Base-by-base conservation (phyloP, 35 echinoderm and acorn worm species). In the Holothuria glaberrima region DNA sequence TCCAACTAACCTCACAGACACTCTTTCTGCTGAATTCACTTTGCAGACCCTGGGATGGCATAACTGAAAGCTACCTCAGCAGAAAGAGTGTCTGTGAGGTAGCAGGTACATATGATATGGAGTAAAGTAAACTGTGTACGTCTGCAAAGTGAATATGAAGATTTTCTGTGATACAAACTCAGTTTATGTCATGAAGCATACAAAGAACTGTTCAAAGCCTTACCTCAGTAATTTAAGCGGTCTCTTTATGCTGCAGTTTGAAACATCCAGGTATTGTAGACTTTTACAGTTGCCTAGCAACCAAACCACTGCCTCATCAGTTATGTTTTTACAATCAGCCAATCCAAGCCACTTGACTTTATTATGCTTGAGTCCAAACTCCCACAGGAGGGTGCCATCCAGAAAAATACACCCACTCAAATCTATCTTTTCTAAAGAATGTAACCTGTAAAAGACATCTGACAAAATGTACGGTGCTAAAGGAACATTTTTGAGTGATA, bases 211-310 rank as follows among this genome's bases (percentile, higher is more conserved):
- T 30, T 4, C 25, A 29, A n/a, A 26, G 18, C 50, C 48, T 38
- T 33, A 82, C 79, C 79, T 50, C 6, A 82, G 44, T 36, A 82
- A 30, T 60, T 82, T 29, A 22, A 56, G 16, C 16, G 79, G 79
- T 12, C 30, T 82, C 50, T 26, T 58, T 26, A 82, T 29, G 17
- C 16, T 60, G 57, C 79, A 82, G 24, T 48, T 48, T 30, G 79
- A 82, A 13, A 82, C 57, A 13, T 82, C 57, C 4, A 82, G 50
- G 26, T 58, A 82, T 3, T 82, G 21, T 19, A 82, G 20, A 60
- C 18, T 58, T 4, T 36, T 21, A 60, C 79, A 82, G 48, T 60
- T 82, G 14, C 24, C 30, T 12, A 82, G 44, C 25, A 82, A 24
- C 79, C 79, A 82, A 1, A 82, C 10, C 50, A 82, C 57, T 19